Evolutionary conservation across 2,797 vertebrate species (phyloP), one percentile per base, ranked within the genome.

Genomic region (Enteromius thamalakanensis): DNA sequence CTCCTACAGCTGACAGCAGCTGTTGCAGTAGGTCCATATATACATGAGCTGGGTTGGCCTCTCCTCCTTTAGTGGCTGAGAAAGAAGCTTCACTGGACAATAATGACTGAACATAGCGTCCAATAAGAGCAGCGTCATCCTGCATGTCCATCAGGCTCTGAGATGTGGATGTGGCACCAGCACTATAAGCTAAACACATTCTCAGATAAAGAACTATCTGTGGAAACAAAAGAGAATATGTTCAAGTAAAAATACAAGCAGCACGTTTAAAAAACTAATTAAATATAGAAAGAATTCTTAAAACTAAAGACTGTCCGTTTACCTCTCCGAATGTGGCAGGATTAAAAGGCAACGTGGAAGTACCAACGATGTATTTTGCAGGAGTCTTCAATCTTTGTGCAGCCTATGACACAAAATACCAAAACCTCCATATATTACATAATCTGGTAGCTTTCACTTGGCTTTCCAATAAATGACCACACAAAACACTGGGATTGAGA

Each of bases 271-370:
- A 8, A 21, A 53, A 32, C 23, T 1, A 49, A 65, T 58, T 3
- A 15, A 62, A 51, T 37, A 23, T 23, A 19, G 2, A 32, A 23
- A 17, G 2, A 67, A 47, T 21, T 32, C 0, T 23, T 40, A 11
- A 19, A 5, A 19, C 21, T 17, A 23, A 51, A 72, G 29, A 58
- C 11, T 12, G 32, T 17, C 21, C 26, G 1, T 49, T 90, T 95
- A 99, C 98, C 97, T 99, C 98, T 88, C 92, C 95, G 92, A 97
- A 99, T 0, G 97, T 96, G 87, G 97, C 97, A 67, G 98, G 98
- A 90, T 98, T 99, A 91, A 98, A 99, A 47, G 98, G 97, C 89
- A 99, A 94, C 0, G 95, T 95, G 10, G 96, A 92, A 51, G 97
- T 98, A 90, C 98, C 97, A 29, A 97, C 95, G 82, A 95, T 94